Evolutionary conservation across 2,888 invertebrate genomes (phyloP).

Genomic region (Suillia variegata): DNA sequence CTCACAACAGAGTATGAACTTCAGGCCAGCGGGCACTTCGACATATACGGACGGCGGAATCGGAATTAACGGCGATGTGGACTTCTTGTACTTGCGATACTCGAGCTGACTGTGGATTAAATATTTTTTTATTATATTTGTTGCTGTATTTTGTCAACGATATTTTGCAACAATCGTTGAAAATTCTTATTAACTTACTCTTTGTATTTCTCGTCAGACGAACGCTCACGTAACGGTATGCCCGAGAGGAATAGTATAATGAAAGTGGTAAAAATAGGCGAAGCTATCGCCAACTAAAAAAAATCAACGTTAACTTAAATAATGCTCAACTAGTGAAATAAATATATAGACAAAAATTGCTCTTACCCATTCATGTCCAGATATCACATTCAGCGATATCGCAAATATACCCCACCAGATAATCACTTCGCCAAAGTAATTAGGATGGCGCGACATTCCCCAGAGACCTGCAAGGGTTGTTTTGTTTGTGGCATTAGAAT

Average conservation of each 20-base stretch:
- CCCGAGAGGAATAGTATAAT: constrained; percentile 90
- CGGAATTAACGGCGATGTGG: constrained; percentile 87
- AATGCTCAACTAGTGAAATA: too few species aligned
- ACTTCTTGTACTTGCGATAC: constrained; percentile 85
- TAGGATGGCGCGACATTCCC: constrained; percentile 89
- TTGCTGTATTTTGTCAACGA: background rate
- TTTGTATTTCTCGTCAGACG: constrained; percentile 86
- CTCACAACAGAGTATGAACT: constrained; percentile 85
- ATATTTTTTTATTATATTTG: background rate
- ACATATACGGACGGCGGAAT: constrained; percentile 85
- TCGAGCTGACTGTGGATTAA: constrained; percentile 70
- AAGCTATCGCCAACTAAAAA: constrained; percentile 71
- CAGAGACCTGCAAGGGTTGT: too few species aligned
- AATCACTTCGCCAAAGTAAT: constrained; percentile 92
- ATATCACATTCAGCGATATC: constrained; percentile 83
- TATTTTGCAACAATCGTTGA: background rate
- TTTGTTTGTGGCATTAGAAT: constrained; percentile 16
- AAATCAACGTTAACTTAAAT: too few species aligned
- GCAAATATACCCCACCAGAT: constrained; percentile 95
- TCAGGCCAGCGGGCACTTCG: constrained; percentile 82
- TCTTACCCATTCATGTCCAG: constrained; percentile 84
- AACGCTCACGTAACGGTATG: constrained; percentile 84
- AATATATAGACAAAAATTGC: too few species aligned
- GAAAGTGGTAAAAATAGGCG: constrained; percentile 84
- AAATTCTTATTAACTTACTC: constrained; percentile 66